Evolutionary conservation across 2,113 vertebrate genomes (phyloP), one percentile per base, ranked within the genome.

Genomic region (rabbit (Oryctolagus cuniculus)): DNA sequence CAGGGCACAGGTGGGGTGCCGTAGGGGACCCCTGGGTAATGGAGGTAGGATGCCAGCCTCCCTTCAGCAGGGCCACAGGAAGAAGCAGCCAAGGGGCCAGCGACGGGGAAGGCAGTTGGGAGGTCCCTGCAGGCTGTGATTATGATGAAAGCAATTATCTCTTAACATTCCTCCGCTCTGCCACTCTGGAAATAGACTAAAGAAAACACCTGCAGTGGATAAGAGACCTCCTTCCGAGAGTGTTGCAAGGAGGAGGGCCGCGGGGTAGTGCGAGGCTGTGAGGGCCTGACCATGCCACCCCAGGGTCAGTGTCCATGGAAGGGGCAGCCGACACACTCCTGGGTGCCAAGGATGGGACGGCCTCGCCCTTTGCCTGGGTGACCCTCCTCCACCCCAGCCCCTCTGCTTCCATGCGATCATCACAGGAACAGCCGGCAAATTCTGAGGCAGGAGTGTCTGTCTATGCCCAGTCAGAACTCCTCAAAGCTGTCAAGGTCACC

Each of bases 11-110:
- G 61, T 2, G 24, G 22, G 38, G 5, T 53, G 24, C 63, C 0
- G 6, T 21, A 58, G 38, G 25, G 63, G 51, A 10, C 3, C 22
- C 44, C 2, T 0, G 5, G 61, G 6, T 34, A 53, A 3, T 12
- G 16, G 53, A n/a, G 34, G 29, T 4, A 4, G 0, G 13, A 29
- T 10, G 29, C 10, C 61, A 22, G 4, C 4, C 5, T 81, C 29
- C 3, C 3, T 0, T n/a, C 4, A 10, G 85, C 44, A 61, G 87
- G n/a, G 38, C 55, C 29, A 4, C 25, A 13, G 25, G 63, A 34
- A 82, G 61, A 36, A 31, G 36, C 12, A 34, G n/a, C 63, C 10
- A 67, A 36, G 63, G 27, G 6, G 13, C n/a, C 11, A 8, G 64
- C 10, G 34, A 7, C 44, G 44, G 34, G 44, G 25, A 38, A 24